Evolutionary conservation across 1,140 invertebrate genomes (phyloP).

Genomic region (Elysia chlorotica): DNA sequence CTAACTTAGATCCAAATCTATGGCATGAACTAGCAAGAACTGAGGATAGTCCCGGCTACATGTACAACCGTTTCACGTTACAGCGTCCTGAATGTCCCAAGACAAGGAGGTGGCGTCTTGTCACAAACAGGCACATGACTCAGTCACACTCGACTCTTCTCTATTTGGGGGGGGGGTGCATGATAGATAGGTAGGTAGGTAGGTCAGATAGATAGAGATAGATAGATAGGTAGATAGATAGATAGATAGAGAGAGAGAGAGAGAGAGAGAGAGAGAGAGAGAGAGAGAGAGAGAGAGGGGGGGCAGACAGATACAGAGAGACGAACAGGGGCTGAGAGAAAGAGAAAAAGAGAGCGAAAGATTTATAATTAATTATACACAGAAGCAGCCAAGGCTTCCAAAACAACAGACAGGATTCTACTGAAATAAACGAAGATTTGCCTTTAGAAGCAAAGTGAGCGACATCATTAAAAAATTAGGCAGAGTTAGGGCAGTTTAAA

Average conservation of each 20-base stretch:
- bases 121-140: too few relatives aligned
- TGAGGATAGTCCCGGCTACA: too few relatives aligned
- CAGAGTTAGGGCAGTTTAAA: not conserved
- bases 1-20: too few relatives aligned
- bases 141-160: too few relatives aligned
- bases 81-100: too few relatives aligned
- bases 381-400: not conserved
- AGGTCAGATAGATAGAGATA: too few relatives aligned
- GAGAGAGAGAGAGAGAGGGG: not conserved
- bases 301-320: not conserved
- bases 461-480: not conserved
- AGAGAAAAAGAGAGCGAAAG: not conserved
- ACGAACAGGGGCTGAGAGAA: not conserved
- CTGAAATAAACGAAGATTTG: not conserved
- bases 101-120: too few relatives aligned
- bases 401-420: not conserved
- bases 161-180: too few relatives aligned
- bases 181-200: too few relatives aligned
- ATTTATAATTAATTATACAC: not conserved
- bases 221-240: not conserved
- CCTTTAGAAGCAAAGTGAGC: not conserved
- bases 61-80: too few relatives aligned
- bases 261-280: slow-evolving; percentile 1
- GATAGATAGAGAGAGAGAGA: not conserved
- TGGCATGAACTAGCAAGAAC: too few relatives aligned